A percentile compares a stretch with the other conserved stretches of the same genome.
These are phyloP conservation scores for Sander vitreus DNA, from an alignment of 2,113 vertebrate genomes.

Conservation along the genomic window DNA sequence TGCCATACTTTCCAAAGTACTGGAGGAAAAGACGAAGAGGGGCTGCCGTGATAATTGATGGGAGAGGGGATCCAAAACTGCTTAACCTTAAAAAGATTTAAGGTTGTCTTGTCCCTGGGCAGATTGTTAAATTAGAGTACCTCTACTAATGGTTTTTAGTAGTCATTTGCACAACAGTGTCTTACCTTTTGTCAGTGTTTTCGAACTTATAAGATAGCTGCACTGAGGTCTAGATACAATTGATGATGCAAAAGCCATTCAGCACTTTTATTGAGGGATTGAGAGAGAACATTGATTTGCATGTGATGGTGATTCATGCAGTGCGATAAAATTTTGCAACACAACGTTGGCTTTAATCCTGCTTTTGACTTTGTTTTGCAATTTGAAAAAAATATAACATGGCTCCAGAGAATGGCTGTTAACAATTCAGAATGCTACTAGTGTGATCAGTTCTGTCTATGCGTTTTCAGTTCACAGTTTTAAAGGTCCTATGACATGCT, in stretches of 20 bases:
- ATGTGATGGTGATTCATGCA: slow-evolving; percentile 33
- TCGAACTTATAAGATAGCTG: slow-evolving; percentile 7
- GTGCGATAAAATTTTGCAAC: slow-evolving; percentile 25
- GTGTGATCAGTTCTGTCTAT: neutral
- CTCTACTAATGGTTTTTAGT: slow-evolving; percentile 17
- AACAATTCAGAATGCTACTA: neutral
- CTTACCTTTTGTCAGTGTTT: slow-evolving; percentile 18
- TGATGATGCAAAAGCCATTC: slow-evolving; percentile 18
- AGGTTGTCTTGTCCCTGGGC: slow-evolving; percentile 30
- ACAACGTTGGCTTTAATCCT: neutral
- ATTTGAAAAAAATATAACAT: neutral
- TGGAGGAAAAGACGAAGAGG: slow-evolving; percentile 30
- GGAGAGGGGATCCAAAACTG: slow-evolving; percentile 20
- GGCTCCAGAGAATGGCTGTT: neutral
- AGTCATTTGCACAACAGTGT: slow-evolving; percentile 42
- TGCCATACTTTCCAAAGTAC: slow-evolving; percentile 31
- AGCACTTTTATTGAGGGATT: neutral
- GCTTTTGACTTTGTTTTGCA: slow-evolving; percentile 9
- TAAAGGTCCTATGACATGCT: too few species aligned
- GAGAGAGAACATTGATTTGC: slow-evolving; percentile 25
- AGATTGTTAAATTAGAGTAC: slow-evolving; percentile 19
- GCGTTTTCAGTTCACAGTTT: neutral
- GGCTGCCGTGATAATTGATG: slow-evolving; percentile 35
- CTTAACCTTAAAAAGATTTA: slow-evolving; percentile 55
- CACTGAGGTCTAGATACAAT: slow-evolving; percentile 9